Evolutionary conservation across 2,888 invertebrate species (phyloP).

Genomic region (Epistrophella euchroma): DNA sequence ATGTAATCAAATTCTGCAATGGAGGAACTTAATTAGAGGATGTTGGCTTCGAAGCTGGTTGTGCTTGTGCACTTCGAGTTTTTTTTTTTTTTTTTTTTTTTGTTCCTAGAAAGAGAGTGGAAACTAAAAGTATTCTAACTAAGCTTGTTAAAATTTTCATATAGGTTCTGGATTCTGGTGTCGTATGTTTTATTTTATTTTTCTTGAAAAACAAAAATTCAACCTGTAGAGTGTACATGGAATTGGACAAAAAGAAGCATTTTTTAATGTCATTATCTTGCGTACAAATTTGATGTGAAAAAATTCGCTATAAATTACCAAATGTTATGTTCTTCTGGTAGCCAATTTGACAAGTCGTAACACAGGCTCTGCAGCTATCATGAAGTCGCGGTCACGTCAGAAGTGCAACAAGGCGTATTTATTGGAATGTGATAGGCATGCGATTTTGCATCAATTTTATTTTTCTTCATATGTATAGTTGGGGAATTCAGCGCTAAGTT

Average conservation of each 20-base stretch:
- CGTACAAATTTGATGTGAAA: slow-evolving; percentile 42
- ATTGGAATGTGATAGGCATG: slow-evolving; percentile 53
- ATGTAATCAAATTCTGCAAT: slow-evolving; percentile 52
- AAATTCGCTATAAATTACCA: slow-evolving; percentile 57
- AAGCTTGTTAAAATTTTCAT: neutral
- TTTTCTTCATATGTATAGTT: slow-evolving; percentile 42
- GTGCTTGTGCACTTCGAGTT: slow-evolving; percentile 12
- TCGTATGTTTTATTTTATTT: slow-evolving; percentile 10
- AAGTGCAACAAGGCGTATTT: slow-evolving; percentile 25
- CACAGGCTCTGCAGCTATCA: slow-evolving; percentile 8
- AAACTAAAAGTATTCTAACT: slow-evolving; percentile 39
- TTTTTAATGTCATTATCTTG: slow-evolving; percentile 61
- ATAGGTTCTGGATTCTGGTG: neutral
- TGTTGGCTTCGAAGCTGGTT: neutral
- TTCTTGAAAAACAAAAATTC: neutral
- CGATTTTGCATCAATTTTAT: slow-evolving; percentile 64
- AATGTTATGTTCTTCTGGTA: slow-evolving; percentile 60
- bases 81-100: no score
- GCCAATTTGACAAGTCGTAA: slow-evolving; percentile 38
- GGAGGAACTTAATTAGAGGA: slow-evolving; percentile 63
- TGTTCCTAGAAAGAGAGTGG: slow-evolving; percentile 4
- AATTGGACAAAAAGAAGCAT: slow-evolving; percentile 17
- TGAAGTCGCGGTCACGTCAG: slow-evolving; percentile 29
- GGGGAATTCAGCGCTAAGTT: slow-evolving; percentile 48
- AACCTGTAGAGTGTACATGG: slow-evolving; percentile 19